Evolutionary conservation across 2,888 invertebrate genomes (phyloP).

Genomic region (Chrysolina americana): DNA sequence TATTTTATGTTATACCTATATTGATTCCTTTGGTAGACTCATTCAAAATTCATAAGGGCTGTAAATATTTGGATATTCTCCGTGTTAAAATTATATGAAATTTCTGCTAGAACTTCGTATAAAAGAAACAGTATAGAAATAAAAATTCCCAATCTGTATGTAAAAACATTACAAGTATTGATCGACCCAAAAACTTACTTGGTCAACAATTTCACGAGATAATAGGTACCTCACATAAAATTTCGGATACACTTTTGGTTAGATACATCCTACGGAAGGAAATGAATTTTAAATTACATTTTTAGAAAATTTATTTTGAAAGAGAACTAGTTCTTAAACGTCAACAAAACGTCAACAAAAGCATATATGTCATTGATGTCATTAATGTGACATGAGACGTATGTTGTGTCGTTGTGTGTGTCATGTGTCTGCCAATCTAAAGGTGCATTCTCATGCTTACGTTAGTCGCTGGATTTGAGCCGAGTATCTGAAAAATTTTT

Average conservation of each 20-base stretch:
- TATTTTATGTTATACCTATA: not conserved
- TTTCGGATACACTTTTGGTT: constrained; percentile 36
- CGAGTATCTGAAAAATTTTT: too few relatives aligned
- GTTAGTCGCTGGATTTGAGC: too few relatives aligned
- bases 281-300: not conserved
- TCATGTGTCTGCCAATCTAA: too few relatives aligned
- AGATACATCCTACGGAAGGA: constrained; percentile 21
- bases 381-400: not conserved
- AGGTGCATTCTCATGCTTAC: too few relatives aligned
- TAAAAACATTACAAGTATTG: constrained; percentile 1
- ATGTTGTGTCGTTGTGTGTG: constrained; percentile 10
- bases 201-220: not conserved
- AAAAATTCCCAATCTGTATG: not conserved
- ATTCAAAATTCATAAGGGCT: not conserved
- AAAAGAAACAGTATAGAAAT: too few relatives aligned
- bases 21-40: not conserved
- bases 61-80: not conserved
- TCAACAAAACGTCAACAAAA: constrained; percentile 34
- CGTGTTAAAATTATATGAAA: too few relatives aligned
- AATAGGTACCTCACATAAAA: constrained; percentile 29
- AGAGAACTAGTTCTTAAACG: constrained; percentile 45
- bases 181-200: not conserved
- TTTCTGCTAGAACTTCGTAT: too few relatives aligned
- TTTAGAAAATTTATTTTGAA: constrained; percentile 39
- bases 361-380: not conserved